phyloP scores from a whole-genome alignment of 2,888 invertebrate species.

The Ennomos quercinarius region DNA sequence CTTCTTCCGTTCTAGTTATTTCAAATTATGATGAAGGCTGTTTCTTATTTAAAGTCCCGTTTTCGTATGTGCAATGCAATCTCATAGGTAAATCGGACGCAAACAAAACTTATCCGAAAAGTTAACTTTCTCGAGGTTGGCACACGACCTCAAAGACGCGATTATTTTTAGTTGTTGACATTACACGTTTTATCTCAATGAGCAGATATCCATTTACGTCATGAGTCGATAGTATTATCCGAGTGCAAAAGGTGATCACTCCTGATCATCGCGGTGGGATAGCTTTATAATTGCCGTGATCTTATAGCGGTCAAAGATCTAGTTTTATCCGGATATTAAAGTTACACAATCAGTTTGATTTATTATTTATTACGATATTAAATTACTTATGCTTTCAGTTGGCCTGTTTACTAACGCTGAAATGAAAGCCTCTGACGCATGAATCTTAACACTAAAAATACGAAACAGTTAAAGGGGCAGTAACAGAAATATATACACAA shows the following conservation, averaged over 20 bases:
- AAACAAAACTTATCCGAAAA: conserved; percentile 33
- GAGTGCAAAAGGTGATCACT: conserved; percentile 47
- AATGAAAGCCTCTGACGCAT: too few species aligned
- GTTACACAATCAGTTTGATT: too few species aligned
- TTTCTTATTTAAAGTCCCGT: too few species aligned
- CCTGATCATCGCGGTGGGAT: conserved; percentile 8
- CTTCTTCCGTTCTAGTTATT: too few species aligned
- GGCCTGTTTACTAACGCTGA: too few species aligned
- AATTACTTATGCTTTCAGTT: too few species aligned
- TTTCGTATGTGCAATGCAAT: conserved; percentile 10
- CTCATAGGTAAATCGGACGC: conserved; percentile 17
- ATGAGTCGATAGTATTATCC: conserved; percentile 44
- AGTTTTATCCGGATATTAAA: neutral
- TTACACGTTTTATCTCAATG: conserved; percentile 49
- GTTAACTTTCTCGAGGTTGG: conserved; percentile 46
- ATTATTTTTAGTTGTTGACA: conserved; percentile 54
- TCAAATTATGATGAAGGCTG: too few species aligned
- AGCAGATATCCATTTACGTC: conserved; percentile 60
- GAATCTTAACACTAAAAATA: too few species aligned
- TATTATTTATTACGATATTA: too few species aligned
- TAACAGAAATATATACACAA: too few species aligned
- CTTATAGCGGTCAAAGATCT: conserved; percentile 2
- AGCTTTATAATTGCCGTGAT: conserved; percentile 11
- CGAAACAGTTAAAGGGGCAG: too few species aligned
- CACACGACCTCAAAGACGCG: conserved; percentile 42